phyloP scores from a whole-genome alignment of 2,888 invertebrate species.

The Hybos culiciformis region DNA sequence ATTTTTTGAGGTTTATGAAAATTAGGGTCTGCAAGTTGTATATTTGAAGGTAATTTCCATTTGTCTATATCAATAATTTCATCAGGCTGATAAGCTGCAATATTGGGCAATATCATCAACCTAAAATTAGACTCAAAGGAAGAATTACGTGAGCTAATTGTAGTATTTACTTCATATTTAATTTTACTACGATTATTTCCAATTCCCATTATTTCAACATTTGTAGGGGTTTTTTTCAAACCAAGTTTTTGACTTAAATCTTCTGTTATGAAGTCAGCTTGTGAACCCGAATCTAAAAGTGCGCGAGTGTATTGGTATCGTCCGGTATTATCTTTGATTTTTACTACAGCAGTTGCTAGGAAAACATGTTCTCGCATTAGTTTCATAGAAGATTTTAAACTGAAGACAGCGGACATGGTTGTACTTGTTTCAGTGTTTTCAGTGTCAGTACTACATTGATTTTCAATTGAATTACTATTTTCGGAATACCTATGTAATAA shows the following conservation, averaged over 20 bases:
- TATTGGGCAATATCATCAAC: not conserved
- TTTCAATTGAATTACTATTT: not conserved
- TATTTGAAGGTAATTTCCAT: not conserved
- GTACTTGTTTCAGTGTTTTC: not conserved
- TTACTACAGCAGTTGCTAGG: not conserved
- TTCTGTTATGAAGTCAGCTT: not conserved
- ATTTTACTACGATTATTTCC: not conserved
- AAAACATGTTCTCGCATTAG: not conserved
- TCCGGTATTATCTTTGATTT: slow-evolving; percentile 1
- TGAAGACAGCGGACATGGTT: not conserved
- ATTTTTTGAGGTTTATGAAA: not conserved
- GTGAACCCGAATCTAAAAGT: not conserved
- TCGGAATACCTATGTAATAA: not conserved
- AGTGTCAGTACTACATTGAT: not conserved
- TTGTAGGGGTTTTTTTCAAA: not conserved
- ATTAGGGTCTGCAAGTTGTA: not conserved
- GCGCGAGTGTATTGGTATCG: not conserved
- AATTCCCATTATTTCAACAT: not conserved
- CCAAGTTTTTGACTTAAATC: not conserved
- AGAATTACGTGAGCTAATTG: no score
- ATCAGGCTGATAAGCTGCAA: not conserved
- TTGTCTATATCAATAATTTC: not conserved
- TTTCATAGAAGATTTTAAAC: not conserved
- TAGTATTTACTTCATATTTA: not conserved
- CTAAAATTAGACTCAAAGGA: not conserved